Conservation (phyloP, 2,888 invertebrate species). For the Chrysotoxum bicinctum region DNA sequence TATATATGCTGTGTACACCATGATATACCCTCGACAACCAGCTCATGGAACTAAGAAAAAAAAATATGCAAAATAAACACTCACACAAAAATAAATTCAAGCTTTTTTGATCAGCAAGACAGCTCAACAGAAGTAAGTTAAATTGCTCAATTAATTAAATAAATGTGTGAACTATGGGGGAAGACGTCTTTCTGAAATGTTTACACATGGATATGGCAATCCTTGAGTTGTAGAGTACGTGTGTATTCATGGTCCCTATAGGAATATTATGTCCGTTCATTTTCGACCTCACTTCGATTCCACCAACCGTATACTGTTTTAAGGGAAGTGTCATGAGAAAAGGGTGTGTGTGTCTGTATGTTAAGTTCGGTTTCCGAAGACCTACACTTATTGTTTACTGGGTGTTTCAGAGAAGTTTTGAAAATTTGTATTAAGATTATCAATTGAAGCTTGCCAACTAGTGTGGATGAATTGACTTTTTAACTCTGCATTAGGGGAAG, state of each 20-base stretch:
- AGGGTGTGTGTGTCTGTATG: background rate
- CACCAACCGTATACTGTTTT: background rate
- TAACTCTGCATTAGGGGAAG: too few relatives aligned
- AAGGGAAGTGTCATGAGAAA: background rate
- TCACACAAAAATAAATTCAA: background rate
- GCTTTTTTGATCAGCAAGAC: slow-evolving; percentile 18
- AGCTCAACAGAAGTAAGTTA: slow-evolving; percentile 73
- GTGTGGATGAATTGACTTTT: too few relatives aligned
- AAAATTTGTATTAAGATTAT: background rate
- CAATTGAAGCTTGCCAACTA: background rate
- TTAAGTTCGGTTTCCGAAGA: background rate
- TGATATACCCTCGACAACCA: background rate
- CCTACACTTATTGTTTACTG: background rate
- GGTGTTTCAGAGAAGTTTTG: slow-evolving; percentile 13
- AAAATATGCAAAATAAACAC: slow-evolving; percentile 11
- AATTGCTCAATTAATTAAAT: slow-evolving; percentile 74
- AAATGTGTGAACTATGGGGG: slow-evolving; percentile 64
- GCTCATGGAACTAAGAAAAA: background rate
- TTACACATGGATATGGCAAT: background rate
- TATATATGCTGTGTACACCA: background rate
- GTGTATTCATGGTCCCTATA: background rate
- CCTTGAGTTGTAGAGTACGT: background rate
- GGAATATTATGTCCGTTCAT: background rate
- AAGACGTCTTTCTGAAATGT: slow-evolving; percentile 11
- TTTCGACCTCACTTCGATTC: background rate